Evolutionary conservation across 2,797 vertebrate species (phyloP).

Genomic region (Rhynchonycteris naso): DNA sequence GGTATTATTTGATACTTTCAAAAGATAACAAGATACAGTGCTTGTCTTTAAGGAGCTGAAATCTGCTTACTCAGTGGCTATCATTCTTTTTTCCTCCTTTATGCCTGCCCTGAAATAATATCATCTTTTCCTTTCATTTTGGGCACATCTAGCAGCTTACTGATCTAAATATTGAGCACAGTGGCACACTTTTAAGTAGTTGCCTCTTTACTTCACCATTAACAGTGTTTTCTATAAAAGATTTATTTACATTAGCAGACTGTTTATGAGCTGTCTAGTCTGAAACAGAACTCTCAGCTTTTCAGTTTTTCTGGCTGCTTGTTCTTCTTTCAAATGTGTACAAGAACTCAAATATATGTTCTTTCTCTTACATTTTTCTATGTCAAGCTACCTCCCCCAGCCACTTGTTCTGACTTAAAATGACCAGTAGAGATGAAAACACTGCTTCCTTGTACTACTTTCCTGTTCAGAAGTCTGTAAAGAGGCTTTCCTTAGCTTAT

Average conservation of each 20-base stretch:
- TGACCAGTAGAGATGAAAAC: not conserved
- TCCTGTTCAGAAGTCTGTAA: not conserved
- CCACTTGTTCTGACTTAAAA: not conserved
- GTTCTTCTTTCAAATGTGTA: not conserved
- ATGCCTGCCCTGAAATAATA: not conserved
- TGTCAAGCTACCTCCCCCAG: not conserved
- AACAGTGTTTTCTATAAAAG: not conserved
- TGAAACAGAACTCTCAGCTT: not conserved
- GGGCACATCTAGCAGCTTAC: not conserved
- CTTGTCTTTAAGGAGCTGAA: not conserved
- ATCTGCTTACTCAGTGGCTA: not conserved
- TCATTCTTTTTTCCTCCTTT: not conserved
- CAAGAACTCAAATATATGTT: not conserved
- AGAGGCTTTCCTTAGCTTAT: not conserved
- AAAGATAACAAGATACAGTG: not conserved
- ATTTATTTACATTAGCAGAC: accelerated
- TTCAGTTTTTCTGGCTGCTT: not conserved
- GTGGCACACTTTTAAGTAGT: not conserved
- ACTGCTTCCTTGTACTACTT: not conserved
- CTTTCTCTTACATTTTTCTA: not conserved
- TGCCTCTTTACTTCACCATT: not conserved
- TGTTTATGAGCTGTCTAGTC: not conserved
- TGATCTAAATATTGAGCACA: not conserved
- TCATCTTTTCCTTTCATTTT: not conserved
- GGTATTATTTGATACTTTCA: not conserved